Evolutionary conservation across 30 jellyfish, hydroid and myxozoan species (phyloP), one percentile per base, ranked within the genome.

Genomic region (Aurelia aurita complex sp. Pacific): DNA sequence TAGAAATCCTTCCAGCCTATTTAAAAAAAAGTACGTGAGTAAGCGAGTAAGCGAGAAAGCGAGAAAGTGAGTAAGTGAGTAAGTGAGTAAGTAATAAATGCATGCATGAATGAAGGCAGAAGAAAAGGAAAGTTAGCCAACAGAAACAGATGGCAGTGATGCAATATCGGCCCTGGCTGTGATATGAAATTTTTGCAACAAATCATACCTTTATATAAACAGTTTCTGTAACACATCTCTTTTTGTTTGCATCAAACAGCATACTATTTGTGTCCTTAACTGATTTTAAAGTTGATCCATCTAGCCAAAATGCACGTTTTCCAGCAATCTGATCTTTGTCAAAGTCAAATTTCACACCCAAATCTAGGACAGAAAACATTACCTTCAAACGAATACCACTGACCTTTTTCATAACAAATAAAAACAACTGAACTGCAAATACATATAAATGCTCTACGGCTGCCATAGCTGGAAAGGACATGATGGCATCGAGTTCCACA

Each of bases 291-390:
- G 23, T 50, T n/a, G 86, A 0, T 15, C 86, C 86, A 60, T 55
- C 43, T 12, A 70, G 32, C 18, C 73, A 13, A 19, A 83, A 14
- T 34, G 92, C 92, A 14, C 92, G 78, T 36, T 83, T 83, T 46
- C 86, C 92, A 10, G 86, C 92, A 0, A 72, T 63, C 64, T 83
- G 92, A 55, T 83, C 86, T 64, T 73, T 83, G 67, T 83, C 92
- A 43, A 83, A 62, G 19, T 69, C 83, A 67, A 83, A 69, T 29
- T 55, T 83, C 32, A 83, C 69, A 40, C 11, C 35, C 43, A 83
- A 42, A 74, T 71, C 92, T 83, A 54, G 13, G 19, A 54, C 57
- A 46, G 57, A 46, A 46, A 46, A 1, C 15, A 3, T 7, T 46
- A 10, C 54, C 12, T 1, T 10, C 5, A 2, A 43, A 43, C 12